Base-by-base conservation (phyloP, 2,888 invertebrate genomes). In the Anthrax anthrax region DNA sequence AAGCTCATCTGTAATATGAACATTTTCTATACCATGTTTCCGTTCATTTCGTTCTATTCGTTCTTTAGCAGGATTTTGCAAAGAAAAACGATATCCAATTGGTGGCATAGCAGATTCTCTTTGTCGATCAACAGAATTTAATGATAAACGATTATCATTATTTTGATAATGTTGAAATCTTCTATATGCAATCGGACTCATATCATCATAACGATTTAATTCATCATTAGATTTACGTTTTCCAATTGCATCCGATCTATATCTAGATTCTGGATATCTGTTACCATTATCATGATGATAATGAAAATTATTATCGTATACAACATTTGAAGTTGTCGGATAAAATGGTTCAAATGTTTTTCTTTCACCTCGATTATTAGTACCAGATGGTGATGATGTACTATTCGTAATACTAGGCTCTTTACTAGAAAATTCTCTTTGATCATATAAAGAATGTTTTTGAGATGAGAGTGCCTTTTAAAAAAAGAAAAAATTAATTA, bases 1-100 rank as follows among this genome's bases (percentile, higher is more conserved):
- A 42, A 77, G 62, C 54, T 74, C 76, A 18, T 70, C 71, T 27
- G 60, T 64, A 16, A 64, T 56, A 36, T 47, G 45, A 16, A 46
- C 40, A 17, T 42, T 41, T 9, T 32, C 29, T 12, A 32, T 32
- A 32, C 29, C 6, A 32, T 32, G 29, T 32, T 32, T 32, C 12
- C 12, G 8, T 12, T 32, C 12, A 12, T 12, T 12, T 27, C 23
- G 5, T n/a, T n/a, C n/a, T n/a, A n/a, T n/a, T 6, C 23, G 23
- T 6, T 23, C 23, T 23, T 23, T 23, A 23, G 4, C 5, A 23
- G 23, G 23, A 32, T 32, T 32, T 32, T 32, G 29, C 13, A 32
- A 12, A 12, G 29, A 32, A 12, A 32, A 32, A 12, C 29, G 29
- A 32, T 32, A 32, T 12, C 29, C 13, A 32, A 12, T 12, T 32